A percentile compares a stretch with the other conserved stretches of the same genome.
phyloP scores from a whole-genome alignment of 1,140 invertebrate species.

The Psilanteris sp. region DNA sequence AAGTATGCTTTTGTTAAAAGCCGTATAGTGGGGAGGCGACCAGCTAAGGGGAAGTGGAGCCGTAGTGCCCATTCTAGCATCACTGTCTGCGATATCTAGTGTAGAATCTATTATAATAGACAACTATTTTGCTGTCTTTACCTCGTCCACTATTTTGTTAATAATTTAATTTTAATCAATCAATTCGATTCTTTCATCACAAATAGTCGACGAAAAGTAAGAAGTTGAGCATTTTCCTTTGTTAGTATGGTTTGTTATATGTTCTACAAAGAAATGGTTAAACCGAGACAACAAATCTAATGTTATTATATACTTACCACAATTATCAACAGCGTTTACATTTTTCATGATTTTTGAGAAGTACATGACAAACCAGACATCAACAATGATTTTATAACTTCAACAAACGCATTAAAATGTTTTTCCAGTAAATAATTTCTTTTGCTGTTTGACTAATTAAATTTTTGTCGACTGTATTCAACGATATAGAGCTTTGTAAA shows the following conservation, averaged over 20 bases:
- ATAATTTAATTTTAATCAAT: conserved; percentile 56
- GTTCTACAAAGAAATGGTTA: conserved; percentile 54
- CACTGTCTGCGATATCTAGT: no score
- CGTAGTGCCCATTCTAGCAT: no score
- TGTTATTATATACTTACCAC: conserved; percentile 59
- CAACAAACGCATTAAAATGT: conserved; percentile 42
- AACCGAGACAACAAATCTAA: conserved; percentile 57
- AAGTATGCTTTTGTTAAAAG: no score
- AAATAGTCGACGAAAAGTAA: conserved; percentile 61
- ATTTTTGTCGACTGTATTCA: no score
- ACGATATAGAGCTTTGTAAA: no score
- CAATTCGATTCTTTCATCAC: conserved; percentile 56
- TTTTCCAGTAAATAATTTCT: no score
- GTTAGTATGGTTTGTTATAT: conserved; percentile 50
- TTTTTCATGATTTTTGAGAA: conserved; percentile 46
- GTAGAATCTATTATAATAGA: no score
- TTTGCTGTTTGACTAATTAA: no score
- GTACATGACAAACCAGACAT: conserved; percentile 53
- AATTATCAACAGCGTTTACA: conserved; percentile 32
- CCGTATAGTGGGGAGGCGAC: no score
- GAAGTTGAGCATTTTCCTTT: conserved; percentile 50
- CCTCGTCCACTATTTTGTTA: no score
- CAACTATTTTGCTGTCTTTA: no score
- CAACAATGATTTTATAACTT: conserved; percentile 48
- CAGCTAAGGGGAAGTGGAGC: no score